Evolutionary conservation across 1,140 invertebrate genomes (phyloP), one percentile per base, ranked within the genome.

Genomic region (Camponotus pennsylvanicus): DNA sequence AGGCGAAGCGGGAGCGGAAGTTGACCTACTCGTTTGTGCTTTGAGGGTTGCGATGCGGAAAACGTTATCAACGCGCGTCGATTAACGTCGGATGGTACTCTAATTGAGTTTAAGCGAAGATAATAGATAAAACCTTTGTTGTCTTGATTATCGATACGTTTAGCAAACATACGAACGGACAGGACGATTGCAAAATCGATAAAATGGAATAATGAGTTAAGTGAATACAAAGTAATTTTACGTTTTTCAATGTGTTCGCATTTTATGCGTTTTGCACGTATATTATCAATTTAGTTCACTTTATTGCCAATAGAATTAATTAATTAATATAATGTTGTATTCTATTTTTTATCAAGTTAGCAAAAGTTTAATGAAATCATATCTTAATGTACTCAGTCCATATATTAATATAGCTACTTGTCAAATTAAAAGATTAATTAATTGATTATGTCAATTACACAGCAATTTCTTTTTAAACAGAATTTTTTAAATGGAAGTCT

Each of bases 1-100:
- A 64, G 73, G 52, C 42, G 45, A 66, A 59, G 27, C 59, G 52
- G 40, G 15, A 77, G 55, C 21, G 61, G 45, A 79, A 64, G 32
- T 79, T 61, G 64, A 70, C 63, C 52, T 55, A 86, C 67, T 70
- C 61, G 49, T 80, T 71, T 55, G 55, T 80, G 49, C 71, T 91
- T 91, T 79, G 27, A 66, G 49, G 69, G 66, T 83, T 85, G 76
- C 64, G 63, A 73, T 37, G 82, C 63, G 82, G 83, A 85, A 89
- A 85, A 86, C 42, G 73, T 83, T 67, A 75, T 64, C 63, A 64
- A 84, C 61, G 61, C 52, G 80, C 83, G 87, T 91, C 89, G 90
- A 91, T 91, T 91, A 91, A 61, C 69, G 67, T 77, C 70, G 15
- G 76, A 73, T 64, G 34, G 5, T 59, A 21, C 40, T 59, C 59